Evolutionary conservation across 2,888 invertebrate species (phyloP).

Genomic region (Callosobruchus maculatus): DNA sequence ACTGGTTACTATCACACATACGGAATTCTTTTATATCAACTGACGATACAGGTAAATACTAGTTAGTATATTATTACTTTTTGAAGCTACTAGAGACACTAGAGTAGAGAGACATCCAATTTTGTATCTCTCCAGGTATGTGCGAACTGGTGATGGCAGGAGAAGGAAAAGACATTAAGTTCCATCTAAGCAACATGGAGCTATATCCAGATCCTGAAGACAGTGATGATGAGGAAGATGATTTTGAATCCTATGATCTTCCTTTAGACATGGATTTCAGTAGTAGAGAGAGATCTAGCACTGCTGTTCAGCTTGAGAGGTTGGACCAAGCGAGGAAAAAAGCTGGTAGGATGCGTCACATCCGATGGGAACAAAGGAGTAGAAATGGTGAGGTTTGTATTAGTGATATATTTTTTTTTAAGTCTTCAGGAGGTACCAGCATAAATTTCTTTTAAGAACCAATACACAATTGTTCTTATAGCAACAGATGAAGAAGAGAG

Average conservation of each 20-base stretch:
- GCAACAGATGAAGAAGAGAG: constrained; percentile 52
- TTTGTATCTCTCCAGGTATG: constrained; percentile 58
- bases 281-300: constrained; percentile 74
- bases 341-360: constrained; percentile 70
- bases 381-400: constrained; percentile 31
- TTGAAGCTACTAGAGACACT: no score
- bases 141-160: constrained; percentile 89
- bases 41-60: constrained; percentile 72
- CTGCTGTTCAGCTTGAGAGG: constrained; percentile 83
- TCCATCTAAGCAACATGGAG: constrained; percentile 43
- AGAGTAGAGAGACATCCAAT: no score
- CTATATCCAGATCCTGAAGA: constrained; percentile 76
- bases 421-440: no score
- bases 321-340: constrained; percentile 75
- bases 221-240: constrained; percentile 72
- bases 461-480: neutral
- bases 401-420: no score
- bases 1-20: constrained; percentile 89
- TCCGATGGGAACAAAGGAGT: constrained; percentile 64
- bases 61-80: no score
- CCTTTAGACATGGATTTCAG: constrained; percentile 65
- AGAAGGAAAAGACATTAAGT: constrained; percentile 64
- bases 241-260: constrained; percentile 66
- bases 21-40: constrained; percentile 92
- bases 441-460: no score